A percentile compares a stretch with the other conserved stretches of the same genome.
Conservation (phyloP, 2,888 invertebrate species). For the Hemithea aestivaria region DNA sequence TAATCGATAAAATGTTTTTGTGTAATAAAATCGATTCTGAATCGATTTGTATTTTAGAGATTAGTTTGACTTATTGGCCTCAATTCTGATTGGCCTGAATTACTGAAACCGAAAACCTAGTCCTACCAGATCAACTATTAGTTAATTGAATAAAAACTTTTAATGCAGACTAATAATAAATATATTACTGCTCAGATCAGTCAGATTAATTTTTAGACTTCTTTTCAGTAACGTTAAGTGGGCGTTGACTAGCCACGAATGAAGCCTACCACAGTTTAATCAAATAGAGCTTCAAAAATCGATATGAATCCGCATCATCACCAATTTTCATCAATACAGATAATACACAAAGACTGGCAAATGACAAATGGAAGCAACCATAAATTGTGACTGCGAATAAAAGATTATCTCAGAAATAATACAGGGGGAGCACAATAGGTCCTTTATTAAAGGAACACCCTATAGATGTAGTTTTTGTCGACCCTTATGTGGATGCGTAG, state of each 20-base stretch:
- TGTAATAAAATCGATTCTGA: constrained; percentile 44
- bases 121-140: too few species aligned
- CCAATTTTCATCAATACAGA: constrained; percentile 14
- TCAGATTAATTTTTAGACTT: too few species aligned
- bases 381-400: constrained; percentile 69
- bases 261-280: not conserved
- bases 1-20: constrained; percentile 42
- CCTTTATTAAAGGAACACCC: constrained; percentile 62
- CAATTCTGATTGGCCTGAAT: too few species aligned
- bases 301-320: constrained; percentile 11
- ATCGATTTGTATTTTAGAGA: constrained; percentile 23
- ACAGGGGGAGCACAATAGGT: constrained; percentile 67
- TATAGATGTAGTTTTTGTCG: constrained; percentile 36
- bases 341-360: constrained; percentile 34
- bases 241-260: too few species aligned
- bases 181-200: too few species aligned
- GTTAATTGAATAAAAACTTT: too few species aligned
- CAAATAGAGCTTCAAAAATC: constrained; percentile 14
- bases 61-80: constrained; percentile 4
- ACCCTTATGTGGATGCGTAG: constrained; percentile 33
- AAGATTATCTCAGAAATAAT: constrained; percentile 75
- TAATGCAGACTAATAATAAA: too few species aligned
- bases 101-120: too few species aligned
- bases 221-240: too few species aligned
- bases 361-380: constrained; percentile 72